These are phyloP conservation scores for Gambusia holbrooki DNA, from an alignment of 2,113 vertebrate species.

Conservation along the genomic window DNA sequence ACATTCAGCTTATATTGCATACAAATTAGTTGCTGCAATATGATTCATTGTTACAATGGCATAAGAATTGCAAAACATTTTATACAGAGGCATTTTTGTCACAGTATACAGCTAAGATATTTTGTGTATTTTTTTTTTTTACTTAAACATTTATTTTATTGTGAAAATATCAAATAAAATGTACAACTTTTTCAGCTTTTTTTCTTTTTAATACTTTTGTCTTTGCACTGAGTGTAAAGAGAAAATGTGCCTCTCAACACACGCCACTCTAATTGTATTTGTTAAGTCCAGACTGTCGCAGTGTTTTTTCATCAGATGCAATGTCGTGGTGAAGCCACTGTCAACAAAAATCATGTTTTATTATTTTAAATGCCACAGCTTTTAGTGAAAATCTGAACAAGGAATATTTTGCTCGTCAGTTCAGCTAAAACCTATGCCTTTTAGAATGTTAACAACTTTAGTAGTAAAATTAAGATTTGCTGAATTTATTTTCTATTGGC, in stretches of 20 bases:
- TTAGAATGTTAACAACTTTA: background rate
- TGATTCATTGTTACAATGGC: no score
- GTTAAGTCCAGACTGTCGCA: background rate
- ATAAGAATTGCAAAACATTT: no score
- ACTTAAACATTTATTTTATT: no score
- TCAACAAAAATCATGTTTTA: no score
- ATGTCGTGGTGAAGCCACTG: background rate
- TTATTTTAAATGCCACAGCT: background rate
- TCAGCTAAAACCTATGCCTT: background rate
- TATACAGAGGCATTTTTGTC: no score
- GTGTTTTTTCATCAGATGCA: background rate
- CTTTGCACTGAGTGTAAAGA: background rate
- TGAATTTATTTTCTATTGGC: background rate
- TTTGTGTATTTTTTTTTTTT: no score
- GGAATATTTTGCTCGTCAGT: background rate
- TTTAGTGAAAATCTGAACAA: background rate
- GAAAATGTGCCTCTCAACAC: background rate
- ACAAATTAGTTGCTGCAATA: no score
- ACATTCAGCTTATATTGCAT: no score
- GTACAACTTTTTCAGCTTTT: no score
- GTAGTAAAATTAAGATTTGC: constrained; percentile 1
- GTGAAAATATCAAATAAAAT: no score
- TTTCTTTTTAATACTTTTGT: no score
- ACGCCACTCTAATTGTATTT: background rate
- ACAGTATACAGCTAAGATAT: no score